phyloP scores from a whole-genome alignment of 2,888 invertebrate genomes.

The Heliconius hortense region DNA sequence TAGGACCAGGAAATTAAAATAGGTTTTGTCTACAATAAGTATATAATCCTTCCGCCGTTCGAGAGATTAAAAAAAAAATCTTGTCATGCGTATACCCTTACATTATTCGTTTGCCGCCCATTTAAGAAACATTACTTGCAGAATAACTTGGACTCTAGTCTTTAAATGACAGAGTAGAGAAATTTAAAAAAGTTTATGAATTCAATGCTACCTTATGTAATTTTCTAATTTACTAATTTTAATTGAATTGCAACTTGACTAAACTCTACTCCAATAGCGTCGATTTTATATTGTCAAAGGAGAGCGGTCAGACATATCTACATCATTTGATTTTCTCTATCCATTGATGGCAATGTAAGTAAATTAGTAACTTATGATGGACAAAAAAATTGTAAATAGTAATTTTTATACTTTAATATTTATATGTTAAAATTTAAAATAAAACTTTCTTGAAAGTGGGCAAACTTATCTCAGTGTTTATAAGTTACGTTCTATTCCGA shows the following conservation, averaged over 20 bases:
- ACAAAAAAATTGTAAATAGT: not conserved
- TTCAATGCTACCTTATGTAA: not conserved
- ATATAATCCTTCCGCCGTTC: not conserved
- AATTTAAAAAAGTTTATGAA: not conserved
- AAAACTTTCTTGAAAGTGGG: no score
- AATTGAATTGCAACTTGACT: not conserved
- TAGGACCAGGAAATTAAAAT: not conserved
- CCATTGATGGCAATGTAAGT: not conserved
- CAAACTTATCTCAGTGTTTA: not conserved
- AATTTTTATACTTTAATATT: not conserved
- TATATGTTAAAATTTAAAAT: no score
- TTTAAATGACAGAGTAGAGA: not conserved
- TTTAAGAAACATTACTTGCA: not conserved
- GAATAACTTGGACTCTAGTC: not conserved
- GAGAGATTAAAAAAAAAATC: not conserved
- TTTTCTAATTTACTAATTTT: not conserved
- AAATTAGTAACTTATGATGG: not conserved
- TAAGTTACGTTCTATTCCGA: conserved; percentile 3
- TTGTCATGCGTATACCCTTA: not conserved
- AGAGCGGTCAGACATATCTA: no score
- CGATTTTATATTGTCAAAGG: no score
- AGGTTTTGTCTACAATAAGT: not conserved
- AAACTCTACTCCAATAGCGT: no score
- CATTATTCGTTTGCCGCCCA: not conserved
- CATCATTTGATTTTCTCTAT: not conserved